Evolutionary conservation across 2,113 vertebrate species (phyloP), one percentile per base, ranked within the genome.

Genomic region (Xyliphius kryptos): DNA sequence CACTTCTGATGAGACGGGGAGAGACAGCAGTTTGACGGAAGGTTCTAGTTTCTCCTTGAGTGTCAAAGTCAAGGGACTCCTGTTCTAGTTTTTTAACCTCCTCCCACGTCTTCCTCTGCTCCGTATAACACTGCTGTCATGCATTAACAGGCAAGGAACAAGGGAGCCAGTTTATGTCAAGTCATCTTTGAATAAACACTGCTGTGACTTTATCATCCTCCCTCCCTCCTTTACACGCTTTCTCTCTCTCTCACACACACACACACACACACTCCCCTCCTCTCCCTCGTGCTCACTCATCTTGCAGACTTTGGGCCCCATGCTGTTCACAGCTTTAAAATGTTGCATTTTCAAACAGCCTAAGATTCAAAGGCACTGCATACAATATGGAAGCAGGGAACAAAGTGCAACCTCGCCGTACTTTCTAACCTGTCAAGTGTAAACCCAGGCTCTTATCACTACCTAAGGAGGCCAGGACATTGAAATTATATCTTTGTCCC

Each of bases 151-250:
- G 70, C 52, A 20, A 60, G 64, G 69, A 81, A 83, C 79, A 85
- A 80, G 78, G 82, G 56, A 72, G 63, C 67, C 76, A 77, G 77
- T 80, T 84, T 79, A 74, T 85, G 70, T 81, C 79, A 77, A 79
- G 79, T 82, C 79, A 78, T 69, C 80, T 83, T 17, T 78, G 76
- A 81, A 79, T 70, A 82, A 80, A 80, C 74, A 82, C 78, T 76
- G 75, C 64, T 60, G 59, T 61, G 69, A 75, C 71, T 83, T 73
- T 76, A 70, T 71, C 66, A 73, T 61, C 67, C 69, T 32, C 7
- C 7, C 26, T 6, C 26, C 7, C 26, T 6, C 26, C 7, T 6
- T 32, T 5, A 5, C 7, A 32, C 26, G 4, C 26, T 6, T 6
- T 32, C 26, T 32, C 26, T 32, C 26, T 3, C 26, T 32, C 26